A percentile compares a stretch with the other conserved stretches of the same genome.
These are phyloP conservation scores for Taeniopygia guttata DNA, from an alignment of 2,797 vertebrate genomes.

Conservation along the genomic window DNA sequence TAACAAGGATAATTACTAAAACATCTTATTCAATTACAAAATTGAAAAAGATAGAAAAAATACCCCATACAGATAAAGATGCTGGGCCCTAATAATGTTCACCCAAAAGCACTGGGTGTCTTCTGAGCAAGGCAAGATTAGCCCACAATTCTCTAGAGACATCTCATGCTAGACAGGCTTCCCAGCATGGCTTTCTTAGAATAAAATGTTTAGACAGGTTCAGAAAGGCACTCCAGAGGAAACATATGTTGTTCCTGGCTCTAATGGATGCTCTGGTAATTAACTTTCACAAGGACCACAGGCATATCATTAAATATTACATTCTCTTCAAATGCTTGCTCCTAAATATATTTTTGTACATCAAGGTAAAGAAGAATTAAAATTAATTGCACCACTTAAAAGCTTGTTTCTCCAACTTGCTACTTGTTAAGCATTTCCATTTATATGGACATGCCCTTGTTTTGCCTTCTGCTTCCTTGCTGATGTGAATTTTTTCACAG, in stretches of 20 bases:
- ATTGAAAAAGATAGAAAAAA: not conserved
- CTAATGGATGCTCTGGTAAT: constrained; percentile 23
- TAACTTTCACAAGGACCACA: constrained; percentile 22
- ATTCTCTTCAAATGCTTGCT: not conserved
- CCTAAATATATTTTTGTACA: not conserved
- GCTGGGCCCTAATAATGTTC: not conserved
- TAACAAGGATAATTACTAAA: not conserved
- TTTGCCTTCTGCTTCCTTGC: not conserved
- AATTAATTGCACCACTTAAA: not conserved
- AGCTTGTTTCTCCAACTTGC: not conserved
- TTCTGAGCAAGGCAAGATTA: not conserved
- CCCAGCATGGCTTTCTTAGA: not conserved
- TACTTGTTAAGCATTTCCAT: not conserved
- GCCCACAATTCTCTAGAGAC: not conserved
- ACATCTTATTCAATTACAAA: not conserved
- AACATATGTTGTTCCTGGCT: constrained; percentile 27
- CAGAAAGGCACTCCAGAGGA: constrained; percentile 19
- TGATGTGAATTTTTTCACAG: not conserved
- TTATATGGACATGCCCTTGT: not conserved
- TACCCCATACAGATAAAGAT: not conserved
- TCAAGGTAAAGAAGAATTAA: constrained; percentile 10
- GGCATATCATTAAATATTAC: not conserved
- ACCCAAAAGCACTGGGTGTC: not conserved
- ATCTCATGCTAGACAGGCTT: not conserved
- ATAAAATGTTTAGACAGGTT: constrained; percentile 20